Base-by-base conservation (phyloP, 2,888 invertebrate species). In the Agrypnus murinus region DNA sequence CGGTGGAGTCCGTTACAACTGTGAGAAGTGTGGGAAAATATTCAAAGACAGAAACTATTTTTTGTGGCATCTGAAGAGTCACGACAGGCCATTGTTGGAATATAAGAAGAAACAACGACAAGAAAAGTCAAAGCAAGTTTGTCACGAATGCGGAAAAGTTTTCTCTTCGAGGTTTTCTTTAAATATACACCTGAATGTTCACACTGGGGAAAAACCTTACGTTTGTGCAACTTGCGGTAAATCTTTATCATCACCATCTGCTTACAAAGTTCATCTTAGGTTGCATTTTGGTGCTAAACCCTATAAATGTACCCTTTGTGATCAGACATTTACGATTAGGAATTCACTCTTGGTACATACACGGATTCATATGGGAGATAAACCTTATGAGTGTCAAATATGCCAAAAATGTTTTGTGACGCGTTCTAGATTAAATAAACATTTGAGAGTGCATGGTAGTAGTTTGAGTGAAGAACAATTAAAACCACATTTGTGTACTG, bases 401-500 rank as follows among this genome's bases (percentile, higher is more conserved):
- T 85, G 85, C 67, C 82, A 81, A 1, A 84, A 82, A 80, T 89
- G 89, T 65, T 90, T 90, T 78, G 89, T 89, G 0, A 90, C 90
- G 82, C 87, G 88, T 70, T 89, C 90, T 57, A 89, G 90, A 0
- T 85, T 89, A 25, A 89, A 87, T 77, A 89, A 89, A 0, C 90
- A 90, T 77, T 86, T 87, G 63, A 88, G 90, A 77, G 89, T 89
- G 5, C 90, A 90, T 82, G 90, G 90, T 0, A 90, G 90, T 7
- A 90, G 90, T 78, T 50, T 50, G 12, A 31, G 50, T 4, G 50
- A 50, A 12, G 50, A 50, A 32, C 25, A 31, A 50, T 7, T 50
- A 12, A 86, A 88, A 71, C 90, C 90, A 0, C 90, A 88, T 79
- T 83, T 88, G 10, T 90, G 90, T 77, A 83, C 86, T 9, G 78